Conservation (phyloP, 2,888 invertebrate species). For the Agrochola lota region DNA sequence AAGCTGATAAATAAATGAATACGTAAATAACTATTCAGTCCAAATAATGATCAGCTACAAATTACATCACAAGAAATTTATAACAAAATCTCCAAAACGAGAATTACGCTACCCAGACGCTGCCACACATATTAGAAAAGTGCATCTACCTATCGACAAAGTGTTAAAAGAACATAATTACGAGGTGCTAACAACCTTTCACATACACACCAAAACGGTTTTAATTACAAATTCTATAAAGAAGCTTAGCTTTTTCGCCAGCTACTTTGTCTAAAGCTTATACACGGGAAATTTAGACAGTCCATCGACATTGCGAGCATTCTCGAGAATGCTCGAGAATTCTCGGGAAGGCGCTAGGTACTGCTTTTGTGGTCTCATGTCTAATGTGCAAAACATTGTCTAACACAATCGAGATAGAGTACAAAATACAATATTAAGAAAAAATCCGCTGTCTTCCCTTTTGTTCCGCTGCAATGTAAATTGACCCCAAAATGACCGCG, state of each 20-base stretch:
- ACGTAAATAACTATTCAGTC: background rate
- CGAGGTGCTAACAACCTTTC: constrained; percentile 20
- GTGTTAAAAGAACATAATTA: constrained; percentile 16
- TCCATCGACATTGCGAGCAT: background rate
- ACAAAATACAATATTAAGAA: background rate
- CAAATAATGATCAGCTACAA: background rate
- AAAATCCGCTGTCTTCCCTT: too few relatives aligned
- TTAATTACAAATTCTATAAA: background rate
- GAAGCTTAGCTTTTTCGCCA: background rate
- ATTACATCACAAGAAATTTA: background rate
- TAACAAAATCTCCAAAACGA: background rate
- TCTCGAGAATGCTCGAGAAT: background rate
- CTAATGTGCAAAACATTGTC: background rate
- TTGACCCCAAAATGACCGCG: background rate
- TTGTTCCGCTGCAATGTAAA: background rate
- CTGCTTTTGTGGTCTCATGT: background rate
- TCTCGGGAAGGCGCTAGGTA: background rate
- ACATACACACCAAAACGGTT: background rate
- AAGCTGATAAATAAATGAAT: background rate
- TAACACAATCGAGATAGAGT: background rate
- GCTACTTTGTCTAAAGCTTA: background rate
- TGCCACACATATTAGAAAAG: constrained; percentile 2
- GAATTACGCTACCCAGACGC: constrained; percentile 32
- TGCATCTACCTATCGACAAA: constrained; percentile 31
- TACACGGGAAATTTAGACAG: background rate